Evolutionary conservation across 2,113 vertebrate species (phyloP), one percentile per base, ranked within the genome.

Genomic region (Okapia johnstoni): DNA sequence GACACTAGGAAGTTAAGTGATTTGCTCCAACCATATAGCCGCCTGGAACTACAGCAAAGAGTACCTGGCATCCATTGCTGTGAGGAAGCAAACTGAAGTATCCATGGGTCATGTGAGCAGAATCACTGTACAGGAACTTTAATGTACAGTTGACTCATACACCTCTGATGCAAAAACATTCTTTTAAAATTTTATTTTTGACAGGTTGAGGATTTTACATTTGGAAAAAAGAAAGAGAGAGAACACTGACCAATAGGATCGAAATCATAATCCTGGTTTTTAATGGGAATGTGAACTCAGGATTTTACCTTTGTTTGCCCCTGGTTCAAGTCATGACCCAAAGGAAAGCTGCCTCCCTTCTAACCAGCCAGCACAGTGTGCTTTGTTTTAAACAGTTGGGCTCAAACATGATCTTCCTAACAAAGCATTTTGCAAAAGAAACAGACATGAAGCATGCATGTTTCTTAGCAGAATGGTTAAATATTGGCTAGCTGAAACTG

Each of bases 191-290:
- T 79, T 79, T 79, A 30, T 79, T 79, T 97, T 89, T 89, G 48
- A 96, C 28, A 90, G 7, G 58, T 60, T 92, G 43, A 19, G 36
- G 28, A 70, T 86, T 96, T 96, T 96, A 61, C 40, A 46, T 57
- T 76, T 93, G 81, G 7, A 19, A 66, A 58, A 17, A 11, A 83
- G 50, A 25, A 28, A 57, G 6, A 40, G 21, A 40, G 12, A 92
- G 61, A 79, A 81, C 33, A 60, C 5, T 58, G 63, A 54, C 13
- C 79, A 81, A 28, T 7, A 46, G 43, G 26, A 43, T 91, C 0
- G 3, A 94, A 96, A 96, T 91, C 66, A 79, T 87, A 66, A 73
- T 97, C 60, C 90, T 15, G 73, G 87, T n/a, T 90, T 96, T 96
- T 80, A 92, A 81, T 83, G 52, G 17, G 88, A 96, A 95, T 85